Percentiles rank a stretch among this genome's conserved stretches.
Conservation (phyloP, 1,140 invertebrate species). For the Solen grandis region DNA sequence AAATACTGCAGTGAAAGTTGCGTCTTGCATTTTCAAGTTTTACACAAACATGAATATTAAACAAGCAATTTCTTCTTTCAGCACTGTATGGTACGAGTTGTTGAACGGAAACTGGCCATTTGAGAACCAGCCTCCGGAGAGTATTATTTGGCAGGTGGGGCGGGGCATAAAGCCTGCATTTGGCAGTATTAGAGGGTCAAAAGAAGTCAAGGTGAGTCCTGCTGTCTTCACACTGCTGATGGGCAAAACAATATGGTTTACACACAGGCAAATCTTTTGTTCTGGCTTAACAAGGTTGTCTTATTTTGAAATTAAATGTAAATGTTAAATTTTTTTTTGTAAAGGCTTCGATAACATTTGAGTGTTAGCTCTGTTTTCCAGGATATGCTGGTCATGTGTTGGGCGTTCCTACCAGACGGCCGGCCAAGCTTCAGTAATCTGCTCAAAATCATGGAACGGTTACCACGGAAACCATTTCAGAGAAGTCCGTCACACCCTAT, state of each 20-base stretch:
- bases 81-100: constrained; percentile 99
- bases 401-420: constrained; percentile 91
- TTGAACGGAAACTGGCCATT: constrained; percentile 98
- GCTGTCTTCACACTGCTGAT: too few relatives aligned
- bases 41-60: too few relatives aligned
- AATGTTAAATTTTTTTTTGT: too few relatives aligned
- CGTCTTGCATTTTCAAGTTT: too few relatives aligned
- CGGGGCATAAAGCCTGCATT: constrained; percentile 97
- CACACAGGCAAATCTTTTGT: too few relatives aligned
- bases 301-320: too few relatives aligned
- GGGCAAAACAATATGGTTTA: too few relatives aligned
- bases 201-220: constrained; percentile 96
- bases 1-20: too few relatives aligned
- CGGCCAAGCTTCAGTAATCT: constrained; percentile 94
- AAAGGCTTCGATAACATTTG: too few relatives aligned
- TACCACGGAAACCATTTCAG: constrained; percentile 94
- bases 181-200: constrained; percentile 95
- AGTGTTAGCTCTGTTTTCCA: constrained; percentile 83
- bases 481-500: constrained; percentile 97
- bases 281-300: too few relatives aligned
- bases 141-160: constrained; percentile 98
- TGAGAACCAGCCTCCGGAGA: constrained; percentile 94
- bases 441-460: constrained; percentile 91
- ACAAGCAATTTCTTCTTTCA: constrained; percentile 83
- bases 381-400: constrained; percentile 98